A percentile compares a stretch with the other conserved stretches of the same genome.
These are phyloP conservation scores for Maconellicoccus hirsutus DNA, from an alignment of 1,140 invertebrate species.

Conservation along the genomic window DNA sequence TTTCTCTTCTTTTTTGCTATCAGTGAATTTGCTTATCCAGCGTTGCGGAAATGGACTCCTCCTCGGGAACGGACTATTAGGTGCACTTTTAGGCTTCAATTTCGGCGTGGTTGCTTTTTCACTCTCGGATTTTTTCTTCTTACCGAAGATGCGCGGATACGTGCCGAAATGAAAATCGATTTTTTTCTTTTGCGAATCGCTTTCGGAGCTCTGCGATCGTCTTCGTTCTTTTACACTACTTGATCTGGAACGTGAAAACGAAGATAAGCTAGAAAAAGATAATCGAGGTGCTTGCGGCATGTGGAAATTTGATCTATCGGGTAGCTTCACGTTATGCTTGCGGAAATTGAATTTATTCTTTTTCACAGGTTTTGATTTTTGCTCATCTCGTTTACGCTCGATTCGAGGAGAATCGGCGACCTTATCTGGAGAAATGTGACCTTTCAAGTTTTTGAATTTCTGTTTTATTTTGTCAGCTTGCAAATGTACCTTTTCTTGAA, in stretches of 20 bases:
- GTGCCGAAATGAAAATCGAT: conserved; percentile 50
- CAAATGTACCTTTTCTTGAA: conserved; percentile 39
- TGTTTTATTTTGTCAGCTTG: conserved; percentile 35
- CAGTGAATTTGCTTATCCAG: background rate
- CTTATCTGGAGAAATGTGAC: background rate
- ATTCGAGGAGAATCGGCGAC: background rate
- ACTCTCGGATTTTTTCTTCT: conserved; percentile 37
- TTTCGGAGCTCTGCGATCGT: conserved; percentile 43
- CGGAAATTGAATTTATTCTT: conserved; percentile 14
- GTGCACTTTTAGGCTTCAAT: background rate
- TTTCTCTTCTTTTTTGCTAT: background rate
- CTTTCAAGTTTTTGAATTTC: conserved; percentile 25
- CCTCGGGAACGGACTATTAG: background rate
- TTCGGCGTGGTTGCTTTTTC: background rate
- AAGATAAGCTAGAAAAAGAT: background rate
- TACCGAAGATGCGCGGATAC: conserved; percentile 58
- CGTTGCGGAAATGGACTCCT: background rate
- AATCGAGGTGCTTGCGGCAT: background rate
- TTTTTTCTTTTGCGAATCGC: conserved; percentile 28
- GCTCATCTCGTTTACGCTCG: background rate
- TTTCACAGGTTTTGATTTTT: background rate
- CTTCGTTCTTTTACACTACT: conserved; percentile 9
- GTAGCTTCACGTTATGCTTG: background rate
- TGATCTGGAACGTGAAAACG: background rate
- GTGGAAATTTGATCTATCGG: background rate